Evolutionary conservation across 2,888 invertebrate species (phyloP).

Genomic region (Dryococelus australis): DNA sequence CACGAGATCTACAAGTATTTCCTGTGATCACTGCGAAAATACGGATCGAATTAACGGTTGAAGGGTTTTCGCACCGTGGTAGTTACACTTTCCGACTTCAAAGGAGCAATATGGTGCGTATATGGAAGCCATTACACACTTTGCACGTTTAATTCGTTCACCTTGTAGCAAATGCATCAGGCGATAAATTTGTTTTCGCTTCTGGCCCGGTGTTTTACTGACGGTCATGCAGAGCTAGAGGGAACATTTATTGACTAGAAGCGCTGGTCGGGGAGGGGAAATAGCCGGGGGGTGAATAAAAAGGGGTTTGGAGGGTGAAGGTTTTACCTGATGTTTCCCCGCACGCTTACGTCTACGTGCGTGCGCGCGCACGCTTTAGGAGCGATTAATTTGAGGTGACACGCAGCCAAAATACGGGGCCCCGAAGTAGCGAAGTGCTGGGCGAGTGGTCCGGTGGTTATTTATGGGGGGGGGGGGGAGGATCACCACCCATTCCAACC

Average conservation of each 20-base stretch:
- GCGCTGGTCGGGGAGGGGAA: background rate
- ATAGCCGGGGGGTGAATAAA: background rate
- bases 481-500: background rate
- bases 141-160: background rate
- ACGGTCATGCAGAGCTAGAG: background rate
- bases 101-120: background rate
- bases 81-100: background rate
- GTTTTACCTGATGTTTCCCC: background rate
- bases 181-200: background rate
- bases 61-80: background rate
- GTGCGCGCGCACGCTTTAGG: background rate
- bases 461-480: background rate
- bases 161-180: background rate
- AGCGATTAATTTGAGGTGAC: conserved; percentile 1
- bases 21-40: background rate
- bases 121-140: background rate
- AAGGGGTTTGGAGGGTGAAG: background rate
- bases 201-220: background rate
- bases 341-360: background rate
- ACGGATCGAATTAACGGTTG: background rate
- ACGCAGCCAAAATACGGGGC: background rate
- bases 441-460: background rate
- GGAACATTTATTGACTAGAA: background rate
- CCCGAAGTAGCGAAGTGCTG: background rate
- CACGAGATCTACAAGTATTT: background rate